Base-by-base conservation (phyloP, 1,140 invertebrate species). In the Gerris buenoi region DNA sequence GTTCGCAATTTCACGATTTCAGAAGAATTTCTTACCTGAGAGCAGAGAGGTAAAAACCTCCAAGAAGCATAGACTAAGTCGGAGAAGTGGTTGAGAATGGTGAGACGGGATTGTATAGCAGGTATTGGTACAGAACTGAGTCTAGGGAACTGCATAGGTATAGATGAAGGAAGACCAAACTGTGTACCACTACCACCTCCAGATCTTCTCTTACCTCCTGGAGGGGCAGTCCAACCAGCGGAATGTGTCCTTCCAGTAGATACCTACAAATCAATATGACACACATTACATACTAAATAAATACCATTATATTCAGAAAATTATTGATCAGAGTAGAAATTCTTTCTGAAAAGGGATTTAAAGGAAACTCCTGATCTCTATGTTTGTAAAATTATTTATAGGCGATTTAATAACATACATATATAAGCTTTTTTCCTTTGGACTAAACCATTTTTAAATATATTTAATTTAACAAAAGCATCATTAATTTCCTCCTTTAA, bases 21-120 rank as follows among this genome's bases (percentile, higher is more conserved):
- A n/a, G n/a, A n/a, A n/a, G n/a, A n/a, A n/a, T n/a, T n/a, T n/a
- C n/a, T n/a, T n/a, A n/a, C n/a, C n/a, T 78, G 72, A 22, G 76
- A 70, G 65, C 76, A 76, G 1, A 86, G 75, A 22, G 84, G 82
- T 63, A 86, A 77, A 13, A 86, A 77, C 63, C 81, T 79, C 85
- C 85, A 86, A 33, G 82, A 83, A 0, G 80, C 79, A 73, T 85
- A 86, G 25, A 87, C 75, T 23, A 84, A 77, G 75, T 86, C 83
- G 25, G 84, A 86, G 74, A 86, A 86, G 68, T 81, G 80, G 71
- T 84, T 80, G 2, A 87, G 76, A 10, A 86, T 77, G 65, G 79
- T 80, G 10, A 87, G 76, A 62, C 85, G 72, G 10, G 79, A 77
- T 70, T 81, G 78, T 23, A 86, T 80, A 3, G 80, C 76, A 60